Evolutionary conservation across 1,140 invertebrate genomes (phyloP).

Genomic region (Branchinecta lynchi): DNA sequence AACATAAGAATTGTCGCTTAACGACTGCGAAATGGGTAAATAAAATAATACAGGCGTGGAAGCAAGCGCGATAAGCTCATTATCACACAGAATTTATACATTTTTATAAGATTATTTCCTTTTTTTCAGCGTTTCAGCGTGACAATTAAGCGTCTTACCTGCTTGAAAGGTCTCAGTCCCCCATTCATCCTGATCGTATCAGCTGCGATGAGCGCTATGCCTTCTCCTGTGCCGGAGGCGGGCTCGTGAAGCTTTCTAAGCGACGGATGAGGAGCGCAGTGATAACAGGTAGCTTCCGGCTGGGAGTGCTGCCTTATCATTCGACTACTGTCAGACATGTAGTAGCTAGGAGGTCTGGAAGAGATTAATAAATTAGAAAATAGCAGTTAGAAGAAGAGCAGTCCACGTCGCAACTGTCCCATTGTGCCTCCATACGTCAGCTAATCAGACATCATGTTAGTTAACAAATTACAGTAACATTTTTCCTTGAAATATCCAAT

Average conservation of each 20-base stretch:
- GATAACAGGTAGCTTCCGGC: conserved; percentile 50
- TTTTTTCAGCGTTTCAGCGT: no score
- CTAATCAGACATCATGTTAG: no score
- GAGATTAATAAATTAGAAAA: neutral
- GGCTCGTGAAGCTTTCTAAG: conserved; percentile 50
- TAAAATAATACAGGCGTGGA: no score
- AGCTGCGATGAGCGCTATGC: conserved; percentile 86
- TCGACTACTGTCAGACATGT: conserved; percentile 32
- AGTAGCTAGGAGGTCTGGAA: neutral
- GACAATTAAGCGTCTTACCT: conserved; percentile 44
- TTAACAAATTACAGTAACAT: no score
- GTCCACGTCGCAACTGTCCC: no score
- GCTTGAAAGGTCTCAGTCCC: conserved; percentile 86
- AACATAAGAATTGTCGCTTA: no score
- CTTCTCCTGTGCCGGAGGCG: conserved; percentile 16
- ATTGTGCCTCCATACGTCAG: no score
- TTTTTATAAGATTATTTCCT: no score
- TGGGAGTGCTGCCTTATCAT: conserved; percentile 82
- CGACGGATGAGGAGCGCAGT: conserved; percentile 40
- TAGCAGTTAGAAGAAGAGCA: neutral
- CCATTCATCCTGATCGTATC: conserved; percentile 91
- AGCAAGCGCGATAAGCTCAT: no score
- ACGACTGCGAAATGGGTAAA: no score
- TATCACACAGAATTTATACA: no score
- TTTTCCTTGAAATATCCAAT: no score